Evolutionary conservation across 2,797 vertebrate species (phyloP).

Genomic region (Heliangelus exortis): DNA sequence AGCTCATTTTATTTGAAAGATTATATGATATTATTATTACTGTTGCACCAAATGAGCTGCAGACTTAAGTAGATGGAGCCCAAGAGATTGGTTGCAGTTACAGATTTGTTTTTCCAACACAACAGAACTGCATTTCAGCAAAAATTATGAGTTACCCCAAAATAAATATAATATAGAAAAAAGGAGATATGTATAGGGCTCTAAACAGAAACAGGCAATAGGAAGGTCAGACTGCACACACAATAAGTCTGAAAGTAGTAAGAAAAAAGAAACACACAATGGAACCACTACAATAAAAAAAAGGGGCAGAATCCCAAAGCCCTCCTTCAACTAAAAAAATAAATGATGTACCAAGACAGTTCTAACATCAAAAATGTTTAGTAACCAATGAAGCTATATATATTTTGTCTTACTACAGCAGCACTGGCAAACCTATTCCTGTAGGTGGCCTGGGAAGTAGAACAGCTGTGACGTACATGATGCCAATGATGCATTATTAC

Average conservation of each 20-base stretch:
- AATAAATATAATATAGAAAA: not conserved
- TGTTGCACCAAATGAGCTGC: not conserved
- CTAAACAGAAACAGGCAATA: not conserved
- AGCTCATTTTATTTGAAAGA: not conserved
- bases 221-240: not conserved
- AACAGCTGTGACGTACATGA: not conserved
- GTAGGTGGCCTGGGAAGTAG: not conserved
- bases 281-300: not conserved
- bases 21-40: not conserved
- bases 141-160: not conserved
- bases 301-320: not conserved
- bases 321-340: not conserved
- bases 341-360: not conserved
- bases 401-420: not conserved
- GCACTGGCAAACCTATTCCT: not conserved
- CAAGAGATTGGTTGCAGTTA: not conserved
- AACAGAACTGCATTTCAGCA: not conserved
- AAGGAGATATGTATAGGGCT: not conserved
- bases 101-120: not conserved
- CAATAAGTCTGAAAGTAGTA: not conserved
- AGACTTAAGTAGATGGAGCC: not conserved
- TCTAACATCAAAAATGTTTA: not conserved
- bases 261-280: not conserved
- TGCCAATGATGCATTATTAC: rapidly evolving
- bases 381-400: not conserved